These are phyloP conservation scores for Seladonia tumulorum DNA, from an alignment of 2,888 invertebrate genomes.

Conservation along the genomic window DNA sequence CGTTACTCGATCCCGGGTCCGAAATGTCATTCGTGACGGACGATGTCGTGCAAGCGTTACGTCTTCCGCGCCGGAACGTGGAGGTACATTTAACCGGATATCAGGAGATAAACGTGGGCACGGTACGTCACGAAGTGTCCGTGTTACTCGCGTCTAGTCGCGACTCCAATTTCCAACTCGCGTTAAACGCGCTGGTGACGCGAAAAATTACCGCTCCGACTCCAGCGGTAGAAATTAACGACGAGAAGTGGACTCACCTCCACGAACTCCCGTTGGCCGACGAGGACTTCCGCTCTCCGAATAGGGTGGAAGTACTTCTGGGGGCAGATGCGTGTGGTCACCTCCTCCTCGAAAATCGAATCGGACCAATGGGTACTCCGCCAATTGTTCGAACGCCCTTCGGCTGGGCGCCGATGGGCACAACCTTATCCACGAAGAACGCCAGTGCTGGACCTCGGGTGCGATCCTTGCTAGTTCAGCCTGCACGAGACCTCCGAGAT, in stretches of 20 bases:
- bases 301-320: not conserved
- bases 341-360: conserved; percentile 13
- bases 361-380: not conserved
- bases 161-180: not conserved
- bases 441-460: too few relatives aligned
- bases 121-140: not conserved
- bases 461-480: too few relatives aligned
- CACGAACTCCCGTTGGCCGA: not conserved
- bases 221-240: not conserved
- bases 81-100: not conserved
- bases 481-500: too few relatives aligned
- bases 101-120: not conserved
- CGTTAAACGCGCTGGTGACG: conserved; percentile 2
- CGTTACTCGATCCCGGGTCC: not conserved
- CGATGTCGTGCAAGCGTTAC: not conserved
- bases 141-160: not conserved
- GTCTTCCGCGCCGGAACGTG: not conserved
- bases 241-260: conserved; percentile 5
- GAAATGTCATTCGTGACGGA: not conserved
- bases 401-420: too few relatives aligned
- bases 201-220: conserved; percentile 1
- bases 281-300: not conserved
- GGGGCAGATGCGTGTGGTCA: conserved; percentile 10
- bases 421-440: too few relatives aligned
- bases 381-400: too few relatives aligned